Conservation (phyloP, 2,113 vertebrate genomes). For the Cephalopholis sonnerati region DNA sequence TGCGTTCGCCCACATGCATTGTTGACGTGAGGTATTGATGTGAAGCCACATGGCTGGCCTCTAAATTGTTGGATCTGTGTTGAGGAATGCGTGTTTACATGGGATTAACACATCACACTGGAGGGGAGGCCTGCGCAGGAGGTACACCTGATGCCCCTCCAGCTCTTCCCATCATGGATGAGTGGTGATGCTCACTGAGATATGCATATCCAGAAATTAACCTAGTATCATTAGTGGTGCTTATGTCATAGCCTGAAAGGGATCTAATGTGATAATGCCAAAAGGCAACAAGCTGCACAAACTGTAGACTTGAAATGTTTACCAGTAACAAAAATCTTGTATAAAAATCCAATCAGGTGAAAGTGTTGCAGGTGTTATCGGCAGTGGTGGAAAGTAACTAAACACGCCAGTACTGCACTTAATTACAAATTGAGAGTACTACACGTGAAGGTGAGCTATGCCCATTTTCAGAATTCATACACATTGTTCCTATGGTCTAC, state of each 20-base stretch:
- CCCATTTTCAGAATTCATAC: too few relatives aligned
- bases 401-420: background rate
- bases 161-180: constrained; percentile 46
- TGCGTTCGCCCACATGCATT: constrained; percentile 49
- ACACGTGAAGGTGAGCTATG: too few relatives aligned
- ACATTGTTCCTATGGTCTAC: too few relatives aligned
- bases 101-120: constrained; percentile 35
- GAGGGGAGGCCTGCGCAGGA: constrained; percentile 23
- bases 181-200: constrained; percentile 55
- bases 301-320: background rate
- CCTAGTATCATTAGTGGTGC: constrained; percentile 35
- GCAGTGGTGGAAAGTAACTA: background rate
- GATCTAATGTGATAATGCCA: background rate
- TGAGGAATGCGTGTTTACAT: constrained; percentile 46
- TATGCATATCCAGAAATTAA: constrained; percentile 44
- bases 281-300: constrained; percentile 4
- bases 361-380: background rate
- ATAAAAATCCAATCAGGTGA: background rate
- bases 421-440: too few relatives aligned
- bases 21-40: constrained; percentile 49
- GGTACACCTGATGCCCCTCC: constrained; percentile 68
- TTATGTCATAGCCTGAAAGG: constrained; percentile 1
- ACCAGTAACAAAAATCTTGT: background rate
- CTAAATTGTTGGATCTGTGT: constrained; percentile 32
- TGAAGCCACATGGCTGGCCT: constrained; percentile 26